Conservation (phyloP, 2,888 invertebrate species). For the Endomychus coccineus region DNA sequence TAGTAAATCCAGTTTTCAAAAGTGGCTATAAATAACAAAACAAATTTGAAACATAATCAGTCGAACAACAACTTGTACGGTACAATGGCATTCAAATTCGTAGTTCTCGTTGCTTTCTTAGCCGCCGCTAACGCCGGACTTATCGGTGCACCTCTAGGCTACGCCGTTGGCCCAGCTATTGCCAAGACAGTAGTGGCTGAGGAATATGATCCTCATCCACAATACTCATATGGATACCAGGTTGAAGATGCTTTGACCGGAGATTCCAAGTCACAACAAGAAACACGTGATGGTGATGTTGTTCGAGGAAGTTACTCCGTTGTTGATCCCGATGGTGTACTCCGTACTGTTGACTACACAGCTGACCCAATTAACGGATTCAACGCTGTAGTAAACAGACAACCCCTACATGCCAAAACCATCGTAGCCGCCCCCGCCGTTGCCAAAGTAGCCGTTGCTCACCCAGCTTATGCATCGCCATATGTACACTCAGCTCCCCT, state of each 20-base stretch:
- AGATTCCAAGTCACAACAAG: slow-evolving; percentile 50
- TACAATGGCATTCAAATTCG: slow-evolving; percentile 21
- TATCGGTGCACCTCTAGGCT: slow-evolving; percentile 21
- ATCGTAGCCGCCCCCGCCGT: slow-evolving; percentile 32
- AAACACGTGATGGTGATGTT: slow-evolving; percentile 49
- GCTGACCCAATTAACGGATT: slow-evolving; percentile 53
- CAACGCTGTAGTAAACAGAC: slow-evolving; percentile 51
- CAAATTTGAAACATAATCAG: neutral
- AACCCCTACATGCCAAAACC: slow-evolving; percentile 43
- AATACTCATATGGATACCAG: slow-evolving; percentile 52
- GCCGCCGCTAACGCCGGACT: slow-evolving; percentile 21
- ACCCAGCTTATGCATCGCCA: slow-evolving; percentile 22
- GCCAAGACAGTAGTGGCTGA: slow-evolving; percentile 30
- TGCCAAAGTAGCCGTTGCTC: slow-evolving; percentile 18
- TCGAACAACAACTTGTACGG: slow-evolving; percentile 2
- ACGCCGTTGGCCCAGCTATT: slow-evolving; percentile 33
- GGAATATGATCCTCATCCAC: slow-evolving; percentile 42
- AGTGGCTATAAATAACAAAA: slow-evolving; percentile 11
- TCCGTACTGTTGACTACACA: slow-evolving; percentile 50
- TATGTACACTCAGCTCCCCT: too few relatives aligned
- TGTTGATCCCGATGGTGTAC: slow-evolving; percentile 50
- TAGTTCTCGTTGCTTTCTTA: slow-evolving; percentile 19
- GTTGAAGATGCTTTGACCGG: slow-evolving; percentile 52
- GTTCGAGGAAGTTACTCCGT: slow-evolving; percentile 51
- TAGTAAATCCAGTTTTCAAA: slow-evolving; percentile 1